These are phyloP conservation scores for Cabera pusaria DNA, from an alignment of 2,888 invertebrate species.

Conservation along the genomic window DNA sequence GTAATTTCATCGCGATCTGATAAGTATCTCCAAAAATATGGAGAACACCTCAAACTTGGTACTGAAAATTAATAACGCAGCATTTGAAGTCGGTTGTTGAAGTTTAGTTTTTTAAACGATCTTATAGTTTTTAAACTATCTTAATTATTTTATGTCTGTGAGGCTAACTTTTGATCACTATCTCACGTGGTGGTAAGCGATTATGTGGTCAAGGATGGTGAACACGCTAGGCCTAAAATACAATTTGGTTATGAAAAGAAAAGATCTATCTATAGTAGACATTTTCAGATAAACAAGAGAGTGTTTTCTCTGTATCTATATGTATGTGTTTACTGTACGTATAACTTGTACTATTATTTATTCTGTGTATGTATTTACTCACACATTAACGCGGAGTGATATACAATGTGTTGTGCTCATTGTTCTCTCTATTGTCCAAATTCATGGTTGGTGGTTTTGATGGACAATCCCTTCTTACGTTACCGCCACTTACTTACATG, in stretches of 20 bases:
- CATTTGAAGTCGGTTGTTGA: too few relatives aligned
- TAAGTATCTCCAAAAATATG: too few relatives aligned
- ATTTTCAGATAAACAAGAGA: slow-evolving; percentile 19
- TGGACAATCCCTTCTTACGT: slow-evolving; percentile 20
- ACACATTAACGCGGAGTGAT: slow-evolving; percentile 15
- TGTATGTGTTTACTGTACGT: slow-evolving; percentile 9
- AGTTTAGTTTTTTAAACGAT: too few relatives aligned
- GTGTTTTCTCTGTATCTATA: slow-evolving; percentile 17
- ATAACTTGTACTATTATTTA: too few relatives aligned
- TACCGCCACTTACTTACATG: slow-evolving; percentile 19
- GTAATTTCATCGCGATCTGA: too few relatives aligned
- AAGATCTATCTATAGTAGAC: slow-evolving; percentile 11
- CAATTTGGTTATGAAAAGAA: slow-evolving; percentile 9
- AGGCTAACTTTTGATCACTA: too few relatives aligned
- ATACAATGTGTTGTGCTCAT: slow-evolving; percentile 14
- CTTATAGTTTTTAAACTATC: too few relatives aligned
- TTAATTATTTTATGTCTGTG: too few relatives aligned
- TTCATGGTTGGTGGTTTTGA: slow-evolving; percentile 24
- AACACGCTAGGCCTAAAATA: slow-evolving; percentile 49
- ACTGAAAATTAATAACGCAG: too few relatives aligned
- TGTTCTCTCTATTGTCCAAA: slow-evolving; percentile 23
- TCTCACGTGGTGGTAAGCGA: too few relatives aligned
- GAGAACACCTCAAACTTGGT: too few relatives aligned
- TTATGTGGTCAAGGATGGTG: slow-evolving; percentile 57
- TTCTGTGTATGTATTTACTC: slow-evolving; percentile 14